Evolutionary conservation across 2,113 vertebrate species (phyloP), one percentile per base, ranked within the genome.

Genomic region (Ariopsis seemanni): DNA sequence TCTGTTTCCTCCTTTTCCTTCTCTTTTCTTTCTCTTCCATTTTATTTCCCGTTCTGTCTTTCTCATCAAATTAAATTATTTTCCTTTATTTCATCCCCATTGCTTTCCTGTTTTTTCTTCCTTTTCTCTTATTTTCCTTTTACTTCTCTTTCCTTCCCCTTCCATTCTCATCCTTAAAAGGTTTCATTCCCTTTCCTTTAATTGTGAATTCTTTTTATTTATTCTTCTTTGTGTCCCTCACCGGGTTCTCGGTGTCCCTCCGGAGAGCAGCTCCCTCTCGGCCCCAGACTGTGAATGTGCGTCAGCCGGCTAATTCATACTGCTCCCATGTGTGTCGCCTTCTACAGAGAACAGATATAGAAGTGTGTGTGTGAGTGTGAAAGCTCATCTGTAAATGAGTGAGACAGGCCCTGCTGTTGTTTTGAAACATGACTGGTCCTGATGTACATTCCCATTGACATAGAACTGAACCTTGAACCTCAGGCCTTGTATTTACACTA

Each of bases 401-500:
- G 57, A 87, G 65, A 72, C 67, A 82, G 74, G 20, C 72, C 67
- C 27, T 77, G 50, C 71, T 34, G 55, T 77, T 85, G 77, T 85
- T 89, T 27, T 77, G 7, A 72, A 84, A 82, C 85, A 84, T 63
- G 74, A 84, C 82, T 30, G 57, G 71, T 67, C 63, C 85, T 67
- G 62, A 86, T 62, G 91, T 89, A 89, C 90, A 60, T 91, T 92
- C 90, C 90, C 90, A 88, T 91, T 92, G 91, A 91, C 92, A 91
- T 89, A 93, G 92, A 93, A 91, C 91, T 91, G 90, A 93, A 94
- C 92, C 88, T 89, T 69, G 78, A 77, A 52, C 20, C 69, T 72
- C 34, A 72, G 7, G 34, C 27, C 27, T 18, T 42, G 17, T 18
- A 20, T 50, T n/a, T 27, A 78, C 6, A 2, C 52, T 6, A 6